Evolutionary conservation across 2,113 vertebrate genomes (phyloP), one percentile per base, ranked within the genome.

Genomic region (Mesoclemmys tuberculata): DNA sequence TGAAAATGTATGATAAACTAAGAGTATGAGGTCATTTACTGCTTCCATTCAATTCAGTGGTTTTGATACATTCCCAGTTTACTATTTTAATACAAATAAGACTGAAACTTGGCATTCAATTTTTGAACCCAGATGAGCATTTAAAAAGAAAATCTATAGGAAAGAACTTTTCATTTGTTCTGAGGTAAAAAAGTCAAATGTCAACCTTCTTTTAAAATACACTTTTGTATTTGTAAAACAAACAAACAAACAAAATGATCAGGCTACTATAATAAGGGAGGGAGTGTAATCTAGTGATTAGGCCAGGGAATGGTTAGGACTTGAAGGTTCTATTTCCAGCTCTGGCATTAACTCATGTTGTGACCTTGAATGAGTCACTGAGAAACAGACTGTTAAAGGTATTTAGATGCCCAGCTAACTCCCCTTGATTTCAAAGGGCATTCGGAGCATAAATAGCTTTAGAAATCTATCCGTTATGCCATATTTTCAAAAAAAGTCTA

Each of bases 1-100:
- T 97, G 97, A 97, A 94, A 97, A 95, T 85, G 95, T 94, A 89
- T 96, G 83, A 96, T 86, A 80, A 89, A 94, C 95, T 95, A 96
- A 96, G 97, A 98, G 97, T 41, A 41, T 90, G 93, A 97, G 97
- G 93, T 96, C 98, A 97, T 98, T 98, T 98, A 94, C 96, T 91
- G 90, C 93, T 97, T 97, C 97, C 97, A 98, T 98, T 98, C 97
- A 96, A 95, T 92, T 94, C 97, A 97, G 94, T 79, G 81, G 90
- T 96, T 97, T 97, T 95, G 56, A 96, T 91, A 97, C 93, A 95
- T 97, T 98, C 96, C 97, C 97, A 96, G 96, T 94, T 95, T 89
- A 95, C 94, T 97, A 61, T 95, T 97, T 97, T 95, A 97, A 95
- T 95, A 31, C 81, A 85, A 96, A 90, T 92, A 95, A 97, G 94